Conservation (phyloP, 2,797 vertebrate species). For the Darevskia nairensis region DNA sequence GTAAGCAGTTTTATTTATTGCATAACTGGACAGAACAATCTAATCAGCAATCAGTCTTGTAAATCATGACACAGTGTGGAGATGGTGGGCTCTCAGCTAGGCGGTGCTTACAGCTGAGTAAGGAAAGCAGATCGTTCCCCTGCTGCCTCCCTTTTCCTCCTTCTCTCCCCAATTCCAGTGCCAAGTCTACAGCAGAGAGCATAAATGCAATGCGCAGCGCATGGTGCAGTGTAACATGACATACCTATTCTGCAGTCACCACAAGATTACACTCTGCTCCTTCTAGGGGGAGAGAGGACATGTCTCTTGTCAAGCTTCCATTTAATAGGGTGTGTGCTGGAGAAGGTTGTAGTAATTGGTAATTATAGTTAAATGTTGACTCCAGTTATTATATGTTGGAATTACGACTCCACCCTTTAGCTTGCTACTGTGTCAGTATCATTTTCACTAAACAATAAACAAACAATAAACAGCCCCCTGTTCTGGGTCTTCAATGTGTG, state of each 20-base stretch:
- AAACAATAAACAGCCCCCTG: no score
- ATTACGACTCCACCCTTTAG: no score
- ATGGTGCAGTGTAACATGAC: no score
- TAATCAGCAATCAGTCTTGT: slow-evolving; percentile 35
- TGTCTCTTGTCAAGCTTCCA: neutral
- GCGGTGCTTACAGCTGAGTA: neutral
- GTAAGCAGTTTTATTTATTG: slow-evolving; percentile 44
- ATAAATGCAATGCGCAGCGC: neutral
- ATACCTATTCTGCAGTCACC: no score
- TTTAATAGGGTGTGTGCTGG: neutral
- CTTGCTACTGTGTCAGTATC: no score
- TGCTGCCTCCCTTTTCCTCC: neutral
- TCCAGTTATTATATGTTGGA: no score
- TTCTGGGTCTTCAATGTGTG: no score
- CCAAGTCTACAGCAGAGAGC: neutral
- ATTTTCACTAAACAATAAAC: no score
- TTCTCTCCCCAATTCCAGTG: neutral
- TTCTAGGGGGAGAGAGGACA: neutral
- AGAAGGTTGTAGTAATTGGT: neutral
- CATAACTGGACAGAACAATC: slow-evolving; percentile 34
- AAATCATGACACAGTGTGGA: slow-evolving; percentile 1
- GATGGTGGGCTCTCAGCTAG: neutral
- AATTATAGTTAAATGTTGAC: no score
- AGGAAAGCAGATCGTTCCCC: neutral
- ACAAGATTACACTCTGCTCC: no score